Evolutionary conservation across 2,797 vertebrate species (phyloP).

Genomic region (Danio albolineatus): DNA sequence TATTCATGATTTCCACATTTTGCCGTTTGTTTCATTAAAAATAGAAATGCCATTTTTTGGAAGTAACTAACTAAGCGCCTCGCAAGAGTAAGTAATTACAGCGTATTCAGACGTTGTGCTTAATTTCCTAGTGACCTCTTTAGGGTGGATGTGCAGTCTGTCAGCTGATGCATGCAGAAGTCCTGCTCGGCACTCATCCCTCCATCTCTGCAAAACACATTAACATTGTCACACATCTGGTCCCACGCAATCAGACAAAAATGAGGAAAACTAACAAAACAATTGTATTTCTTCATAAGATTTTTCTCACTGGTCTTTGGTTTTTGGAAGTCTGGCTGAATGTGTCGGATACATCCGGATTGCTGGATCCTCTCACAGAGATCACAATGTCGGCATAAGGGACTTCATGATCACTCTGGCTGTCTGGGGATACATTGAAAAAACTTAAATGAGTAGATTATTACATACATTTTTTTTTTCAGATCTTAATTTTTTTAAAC

Average conservation of each 20-base stretch:
- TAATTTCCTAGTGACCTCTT: constrained; percentile 81
- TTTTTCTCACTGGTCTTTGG: constrained; percentile 71
- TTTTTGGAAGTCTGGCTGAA: constrained; percentile 65
- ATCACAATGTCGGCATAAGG: constrained; percentile 85
- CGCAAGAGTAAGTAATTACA: constrained; percentile 79
- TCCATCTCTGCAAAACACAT: constrained; percentile 70
- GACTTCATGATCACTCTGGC: constrained; percentile 80
- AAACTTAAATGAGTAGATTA: background rate
- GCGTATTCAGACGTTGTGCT: constrained; percentile 84
- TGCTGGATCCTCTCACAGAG: constrained; percentile 78
- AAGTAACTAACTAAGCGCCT: constrained; percentile 53
- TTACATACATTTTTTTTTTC: background rate
- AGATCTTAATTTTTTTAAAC: background rate
- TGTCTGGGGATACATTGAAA: constrained; percentile 66
- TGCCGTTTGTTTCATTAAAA: background rate
- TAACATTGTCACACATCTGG: background rate
- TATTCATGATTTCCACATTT: constrained; percentile 8
- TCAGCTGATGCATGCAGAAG: constrained; percentile 78
- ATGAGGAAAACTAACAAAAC: background rate
- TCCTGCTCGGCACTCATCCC: constrained; percentile 61
- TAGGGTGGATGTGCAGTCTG: constrained; percentile 76
- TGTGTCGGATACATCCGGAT: constrained; percentile 76
- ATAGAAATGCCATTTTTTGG: too few relatives aligned
- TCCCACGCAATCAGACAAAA: background rate
- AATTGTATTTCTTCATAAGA: background rate